Evolutionary conservation across 2,888 invertebrate species (phyloP).

Genomic region (Ornithoptera alexandrae): DNA sequence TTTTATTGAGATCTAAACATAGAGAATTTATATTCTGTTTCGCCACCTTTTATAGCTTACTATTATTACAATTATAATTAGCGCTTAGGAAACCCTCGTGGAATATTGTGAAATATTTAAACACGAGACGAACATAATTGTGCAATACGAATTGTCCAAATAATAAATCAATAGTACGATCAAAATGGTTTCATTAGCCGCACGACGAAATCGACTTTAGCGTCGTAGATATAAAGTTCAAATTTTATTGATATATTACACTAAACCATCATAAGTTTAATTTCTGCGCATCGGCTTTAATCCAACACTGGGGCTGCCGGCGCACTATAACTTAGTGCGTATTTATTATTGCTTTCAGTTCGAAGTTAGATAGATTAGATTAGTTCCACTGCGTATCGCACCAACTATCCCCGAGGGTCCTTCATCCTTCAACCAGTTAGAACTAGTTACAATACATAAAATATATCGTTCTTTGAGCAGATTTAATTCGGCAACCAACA

Average conservation of each 20-base stretch:
- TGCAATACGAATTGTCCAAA: slow-evolving; percentile 28
- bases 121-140: slow-evolving; percentile 21
- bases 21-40: slow-evolving; percentile 1
- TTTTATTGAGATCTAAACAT: slow-evolving; percentile 1
- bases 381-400: slow-evolving; percentile 57
- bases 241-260: not conserved
- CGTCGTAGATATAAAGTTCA: slow-evolving; percentile 7
- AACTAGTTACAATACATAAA: slow-evolving; percentile 8
- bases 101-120: slow-evolving; percentile 22
- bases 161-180: slow-evolving; percentile 25
- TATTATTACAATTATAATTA: slow-evolving; percentile 17
- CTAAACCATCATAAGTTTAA: slow-evolving; percentile 20
- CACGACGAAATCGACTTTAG: slow-evolving; percentile 17
- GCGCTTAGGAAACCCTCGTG: slow-evolving; percentile 14
- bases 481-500: not conserved
- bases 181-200: not conserved
- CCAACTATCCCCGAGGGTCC: slow-evolving; percentile 39
- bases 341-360: slow-evolving; percentile 55
- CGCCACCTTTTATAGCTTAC: not conserved
- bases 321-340: slow-evolving; percentile 52
- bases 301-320: slow-evolving; percentile 46
- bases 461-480: not conserved
- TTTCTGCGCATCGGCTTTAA: slow-evolving; percentile 36
- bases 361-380: slow-evolving; percentile 58
- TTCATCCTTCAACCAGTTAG: slow-evolving; percentile 6